These are phyloP conservation scores for Alca torda DNA, from an alignment of 2,797 vertebrate species.

Conservation along the genomic window DNA sequence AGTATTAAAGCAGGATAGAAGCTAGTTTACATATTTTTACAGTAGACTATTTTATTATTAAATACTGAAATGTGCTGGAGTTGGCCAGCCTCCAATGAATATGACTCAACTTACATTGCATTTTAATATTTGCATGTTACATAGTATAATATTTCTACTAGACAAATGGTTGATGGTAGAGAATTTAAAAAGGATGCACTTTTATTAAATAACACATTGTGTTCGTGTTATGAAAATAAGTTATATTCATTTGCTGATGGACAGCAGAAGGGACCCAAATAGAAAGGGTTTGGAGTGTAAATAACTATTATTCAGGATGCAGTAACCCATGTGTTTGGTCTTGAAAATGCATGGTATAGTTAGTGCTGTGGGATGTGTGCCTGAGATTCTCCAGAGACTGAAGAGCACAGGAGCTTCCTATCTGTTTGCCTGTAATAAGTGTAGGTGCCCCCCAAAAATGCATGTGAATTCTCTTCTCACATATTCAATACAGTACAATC, in stretches of 20 bases:
- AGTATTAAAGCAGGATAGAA: conserved; percentile 73
- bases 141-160: conserved; percentile 70
- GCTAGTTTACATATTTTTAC: conserved; percentile 74
- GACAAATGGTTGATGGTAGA: conserved; percentile 46
- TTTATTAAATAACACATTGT: conserved; percentile 35
- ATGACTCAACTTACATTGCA: conserved; percentile 67
- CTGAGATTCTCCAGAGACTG: not conserved
- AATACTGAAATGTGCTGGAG: conserved; percentile 72
- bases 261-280: not conserved
- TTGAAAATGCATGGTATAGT: not conserved
- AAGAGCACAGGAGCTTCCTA: not conserved
- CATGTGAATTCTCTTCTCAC: not conserved
- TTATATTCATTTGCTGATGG: not conserved
- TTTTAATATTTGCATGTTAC: conserved; percentile 72
- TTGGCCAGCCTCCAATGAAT: conserved; percentile 68
- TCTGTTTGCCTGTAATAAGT: not conserved
- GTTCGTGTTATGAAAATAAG: conserved; percentile 1
- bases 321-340: not conserved
- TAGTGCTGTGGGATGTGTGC: not conserved
- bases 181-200: conserved; percentile 55
- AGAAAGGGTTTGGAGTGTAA: not conserved
- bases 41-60: conserved; percentile 65
- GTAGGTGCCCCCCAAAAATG: not conserved
- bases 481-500: not conserved
- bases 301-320: not conserved